Conservation (phyloP, 53 echinoderm and acorn worm genomes). For the Paracentrotus lividus region DNA sequence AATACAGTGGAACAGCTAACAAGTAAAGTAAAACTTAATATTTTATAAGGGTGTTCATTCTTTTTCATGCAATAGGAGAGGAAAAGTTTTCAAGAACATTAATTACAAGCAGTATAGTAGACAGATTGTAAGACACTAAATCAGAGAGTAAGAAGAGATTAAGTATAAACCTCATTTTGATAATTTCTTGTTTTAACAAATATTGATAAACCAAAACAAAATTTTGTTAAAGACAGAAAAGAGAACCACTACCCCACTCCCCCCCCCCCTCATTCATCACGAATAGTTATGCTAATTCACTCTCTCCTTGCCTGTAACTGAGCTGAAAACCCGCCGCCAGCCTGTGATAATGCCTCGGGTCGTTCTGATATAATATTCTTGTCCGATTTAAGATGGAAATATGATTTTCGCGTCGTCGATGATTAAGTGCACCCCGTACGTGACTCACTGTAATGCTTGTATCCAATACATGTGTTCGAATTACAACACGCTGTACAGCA, state of each 20-base stretch:
- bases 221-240: no score
- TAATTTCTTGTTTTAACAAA: no score
- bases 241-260: neutral
- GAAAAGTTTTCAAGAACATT: no score
- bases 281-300: conserved; percentile 15
- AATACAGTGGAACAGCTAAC: no score
- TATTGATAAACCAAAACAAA: no score
- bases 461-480: conserved; percentile 63
- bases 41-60: no score
- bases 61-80: no score
- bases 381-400: conserved; percentile 48
- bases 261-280: neutral
- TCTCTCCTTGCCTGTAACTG: neutral
- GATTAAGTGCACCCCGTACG: conserved; percentile 17
- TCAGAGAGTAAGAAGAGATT: no score
- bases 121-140: no score
- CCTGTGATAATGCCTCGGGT: conserved; percentile 38
- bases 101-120: no score
- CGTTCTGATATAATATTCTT: conserved; percentile 60
- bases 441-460: conserved; percentile 63
- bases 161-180: no score
- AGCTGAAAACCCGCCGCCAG: conserved; percentile 40
- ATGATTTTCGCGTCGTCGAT: conserved; percentile 48
- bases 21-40: no score
- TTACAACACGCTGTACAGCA: conserved; percentile 55